Conservation (phyloP, 2,888 invertebrate genomes). For the Hybos culiciformis region DNA sequence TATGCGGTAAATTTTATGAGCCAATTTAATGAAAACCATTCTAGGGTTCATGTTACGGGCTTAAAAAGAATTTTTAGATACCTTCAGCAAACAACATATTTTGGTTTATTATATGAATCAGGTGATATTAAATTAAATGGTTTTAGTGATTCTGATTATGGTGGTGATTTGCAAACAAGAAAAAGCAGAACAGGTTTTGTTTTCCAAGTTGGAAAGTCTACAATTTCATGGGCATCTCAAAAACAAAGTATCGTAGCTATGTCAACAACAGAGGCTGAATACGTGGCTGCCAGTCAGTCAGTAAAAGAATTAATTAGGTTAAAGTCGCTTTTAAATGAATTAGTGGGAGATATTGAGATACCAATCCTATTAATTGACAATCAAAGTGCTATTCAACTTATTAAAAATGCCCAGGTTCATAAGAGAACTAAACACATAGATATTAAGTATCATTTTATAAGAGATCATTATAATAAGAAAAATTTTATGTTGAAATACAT, state of each 20-base stretch:
- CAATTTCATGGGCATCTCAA: neutral
- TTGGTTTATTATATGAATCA: neutral
- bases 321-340: neutral
- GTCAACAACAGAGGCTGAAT: slow-evolving; percentile 1
- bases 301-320: neutral
- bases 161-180: neutral
- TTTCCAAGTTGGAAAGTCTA: neutral
- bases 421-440: too few species aligned
- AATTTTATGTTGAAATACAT: too few species aligned
- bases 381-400: too few species aligned
- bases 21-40: neutral
- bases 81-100: neutral
- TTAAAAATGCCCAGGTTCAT: too few species aligned
- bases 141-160: slow-evolving; percentile 2
- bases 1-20: neutral
- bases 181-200: neutral
- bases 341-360: too few species aligned
- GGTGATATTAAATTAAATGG: neutral
- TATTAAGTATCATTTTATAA: too few species aligned
- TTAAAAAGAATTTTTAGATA: neutral
- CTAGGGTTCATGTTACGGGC: neutral
- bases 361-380: too few species aligned
- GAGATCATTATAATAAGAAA: too few species aligned
- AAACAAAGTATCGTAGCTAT: neutral
- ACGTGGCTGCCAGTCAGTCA: neutral